Percentiles rank a stretch among this genome's conserved stretches.
Conservation (phyloP, 2,888 invertebrate genomes). For the Cecidostiba fungosa region DNA sequence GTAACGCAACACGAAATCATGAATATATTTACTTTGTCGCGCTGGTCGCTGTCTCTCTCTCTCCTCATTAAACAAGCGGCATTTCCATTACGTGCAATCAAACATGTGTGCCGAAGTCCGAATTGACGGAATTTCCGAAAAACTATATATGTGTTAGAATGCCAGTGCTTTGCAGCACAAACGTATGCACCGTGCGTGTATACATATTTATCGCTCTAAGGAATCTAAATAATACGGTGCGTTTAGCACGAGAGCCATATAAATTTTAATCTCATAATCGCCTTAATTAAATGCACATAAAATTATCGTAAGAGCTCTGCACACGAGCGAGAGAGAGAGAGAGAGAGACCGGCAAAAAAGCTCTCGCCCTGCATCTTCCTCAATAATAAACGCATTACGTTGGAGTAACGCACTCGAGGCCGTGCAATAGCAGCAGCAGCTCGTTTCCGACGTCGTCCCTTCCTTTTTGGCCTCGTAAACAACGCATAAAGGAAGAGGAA, state of each 20-base stretch:
- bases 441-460: neutral
- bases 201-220: neutral
- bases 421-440: neutral
- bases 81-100: constrained; percentile 12
- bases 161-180: neutral
- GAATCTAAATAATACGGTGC: neutral
- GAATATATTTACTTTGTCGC: constrained; percentile 50
- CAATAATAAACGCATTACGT: constrained; percentile 21
- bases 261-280: constrained; percentile 1
- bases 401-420: neutral
- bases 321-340: neutral
- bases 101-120: neutral
- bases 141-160: neutral
- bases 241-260: neutral
- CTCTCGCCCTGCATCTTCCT: constrained; percentile 6
- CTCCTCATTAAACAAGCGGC: constrained; percentile 26
- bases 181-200: neutral
- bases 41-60: neutral
- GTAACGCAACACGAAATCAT: constrained; percentile 38
- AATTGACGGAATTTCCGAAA: neutral
- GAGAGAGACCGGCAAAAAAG: neutral
- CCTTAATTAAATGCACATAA: constrained; percentile 29
- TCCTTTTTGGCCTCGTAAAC: neutral
- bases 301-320: neutral
- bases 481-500: constrained; percentile 3